A percentile compares a stretch with the other conserved stretches of the same genome.
Conservation (phyloP, 2,113 vertebrate species). For the Onychostoma macrolepis region DNA sequence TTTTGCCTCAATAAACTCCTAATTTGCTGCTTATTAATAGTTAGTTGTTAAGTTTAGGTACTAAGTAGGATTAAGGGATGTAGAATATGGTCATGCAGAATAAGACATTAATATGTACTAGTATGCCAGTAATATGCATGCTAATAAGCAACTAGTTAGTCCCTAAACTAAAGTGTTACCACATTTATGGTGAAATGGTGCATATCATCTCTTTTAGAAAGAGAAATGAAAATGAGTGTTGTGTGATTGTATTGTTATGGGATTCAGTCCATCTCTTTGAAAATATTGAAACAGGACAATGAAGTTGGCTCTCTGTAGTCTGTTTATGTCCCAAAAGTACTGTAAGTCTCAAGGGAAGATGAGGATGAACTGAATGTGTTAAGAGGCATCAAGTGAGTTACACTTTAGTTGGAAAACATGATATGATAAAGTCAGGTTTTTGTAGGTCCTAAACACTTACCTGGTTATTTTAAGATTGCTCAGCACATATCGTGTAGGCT, state of each 20-base stretch:
- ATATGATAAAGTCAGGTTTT: background rate
- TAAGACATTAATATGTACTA: too few relatives aligned
- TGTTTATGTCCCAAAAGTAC: background rate
- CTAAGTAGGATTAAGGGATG: too few relatives aligned
- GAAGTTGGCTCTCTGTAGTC: background rate
- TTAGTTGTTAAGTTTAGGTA: too few relatives aligned
- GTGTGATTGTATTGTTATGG: background rate
- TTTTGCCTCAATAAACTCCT: too few relatives aligned
- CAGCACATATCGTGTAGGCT: background rate
- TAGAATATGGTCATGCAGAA: too few relatives aligned
- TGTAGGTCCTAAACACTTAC: background rate
- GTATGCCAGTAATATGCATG: too few relatives aligned
- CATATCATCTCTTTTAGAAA: background rate
- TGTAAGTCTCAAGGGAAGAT: background rate
- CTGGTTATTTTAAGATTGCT: conserved; percentile 25
- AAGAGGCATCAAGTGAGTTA: background rate
- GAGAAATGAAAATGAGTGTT: background rate
- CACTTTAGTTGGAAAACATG: background rate
- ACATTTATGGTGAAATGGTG: background rate
- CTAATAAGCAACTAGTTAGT: too few relatives aligned
- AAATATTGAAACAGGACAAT: background rate
- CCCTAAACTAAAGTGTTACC: too few relatives aligned
- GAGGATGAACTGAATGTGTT: conserved; percentile 15
- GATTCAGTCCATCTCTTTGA: background rate
- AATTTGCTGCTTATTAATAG: too few relatives aligned